Evolutionary conservation across 1,140 invertebrate species (phyloP).

Genomic region (Drosophila kurseongensis): DNA sequence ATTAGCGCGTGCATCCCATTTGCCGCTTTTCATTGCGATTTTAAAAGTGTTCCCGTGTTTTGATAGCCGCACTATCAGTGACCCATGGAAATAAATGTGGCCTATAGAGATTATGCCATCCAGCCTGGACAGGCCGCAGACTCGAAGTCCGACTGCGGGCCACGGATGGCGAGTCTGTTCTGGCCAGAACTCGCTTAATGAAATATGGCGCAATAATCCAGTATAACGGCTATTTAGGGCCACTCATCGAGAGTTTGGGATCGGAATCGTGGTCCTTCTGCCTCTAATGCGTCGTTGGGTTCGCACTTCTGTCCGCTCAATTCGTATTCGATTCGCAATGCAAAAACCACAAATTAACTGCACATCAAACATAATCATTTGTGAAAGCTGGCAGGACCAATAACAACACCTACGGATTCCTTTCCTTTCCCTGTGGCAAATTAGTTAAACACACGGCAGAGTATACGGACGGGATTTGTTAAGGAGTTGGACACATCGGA

Average conservation of each 20-base stretch:
- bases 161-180: neutral
- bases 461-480: constrained; percentile 22
- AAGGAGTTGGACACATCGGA: constrained; percentile 13
- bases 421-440: constrained; percentile 57
- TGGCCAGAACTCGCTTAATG: constrained; percentile 56
- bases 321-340: constrained; percentile 39
- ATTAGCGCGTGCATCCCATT: constrained; percentile 83
- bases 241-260: constrained; percentile 46
- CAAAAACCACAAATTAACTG: constrained; percentile 77
- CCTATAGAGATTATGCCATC: constrained; percentile 84
- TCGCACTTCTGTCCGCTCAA: constrained; percentile 63
- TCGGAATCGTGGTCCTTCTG: constrained; percentile 3
- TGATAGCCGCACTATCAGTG: constrained; percentile 84
- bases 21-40: constrained; percentile 83
- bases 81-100: constrained; percentile 84
- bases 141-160: constrained; percentile 10
- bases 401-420: constrained; percentile 63
- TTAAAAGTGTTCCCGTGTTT: constrained; percentile 84
- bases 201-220: constrained; percentile 80
- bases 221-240: constrained; percentile 81
- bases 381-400: constrained; percentile 72
- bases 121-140: constrained; percentile 39
- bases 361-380: constrained; percentile 83
- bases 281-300: constrained; percentile 67
- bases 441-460: constrained; percentile 74